Percentiles rank a stretch among this genome's conserved stretches.
Conservation (phyloP, 2,797 vertebrate species). For the Phoebastria nigripes region DNA sequence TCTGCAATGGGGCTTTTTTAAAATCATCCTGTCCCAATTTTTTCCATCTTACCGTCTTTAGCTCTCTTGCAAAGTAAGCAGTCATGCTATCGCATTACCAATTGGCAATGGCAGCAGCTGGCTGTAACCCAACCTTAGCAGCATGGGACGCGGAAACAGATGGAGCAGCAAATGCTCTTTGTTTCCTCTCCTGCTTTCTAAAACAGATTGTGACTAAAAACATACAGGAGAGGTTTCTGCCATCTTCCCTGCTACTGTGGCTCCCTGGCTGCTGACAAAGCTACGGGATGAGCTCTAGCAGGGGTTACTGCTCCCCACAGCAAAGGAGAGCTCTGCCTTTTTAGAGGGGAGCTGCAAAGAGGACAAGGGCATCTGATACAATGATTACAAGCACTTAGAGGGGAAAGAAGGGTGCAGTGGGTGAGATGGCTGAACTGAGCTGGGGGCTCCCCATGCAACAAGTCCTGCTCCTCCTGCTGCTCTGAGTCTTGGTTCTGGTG, state of each 20-base stretch:
- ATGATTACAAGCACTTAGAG: neutral
- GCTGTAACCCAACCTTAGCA: slow-evolving; percentile 13
- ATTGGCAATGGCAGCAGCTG: slow-evolving; percentile 26
- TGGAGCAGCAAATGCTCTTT: slow-evolving; percentile 54
- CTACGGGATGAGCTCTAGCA: neutral
- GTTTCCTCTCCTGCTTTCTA: slow-evolving; percentile 12
- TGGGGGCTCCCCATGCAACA: neutral
- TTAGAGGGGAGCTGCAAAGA: neutral
- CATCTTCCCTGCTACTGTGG: neutral
- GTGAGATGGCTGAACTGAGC: neutral
- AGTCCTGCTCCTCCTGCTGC: neutral
- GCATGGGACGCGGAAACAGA: slow-evolving; percentile 20
- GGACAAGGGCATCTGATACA: neutral
- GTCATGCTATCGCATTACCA: neutral
- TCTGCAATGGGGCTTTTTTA: neutral
- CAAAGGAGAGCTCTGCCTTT: neutral
- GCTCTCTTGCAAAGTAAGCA: neutral
- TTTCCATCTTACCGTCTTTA: neutral
- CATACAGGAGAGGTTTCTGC: neutral
- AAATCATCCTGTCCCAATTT: neutral
- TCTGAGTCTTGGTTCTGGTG: neutral
- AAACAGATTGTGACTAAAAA: slow-evolving; percentile 37
- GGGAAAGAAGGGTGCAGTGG: neutral
- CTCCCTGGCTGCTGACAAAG: neutral
- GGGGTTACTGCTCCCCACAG: neutral